Percentiles rank a stretch among this genome's conserved stretches.
Evolutionary conservation across 2,797 vertebrate species (phyloP).

Genomic region (Crypturellus tataupa): DNA sequence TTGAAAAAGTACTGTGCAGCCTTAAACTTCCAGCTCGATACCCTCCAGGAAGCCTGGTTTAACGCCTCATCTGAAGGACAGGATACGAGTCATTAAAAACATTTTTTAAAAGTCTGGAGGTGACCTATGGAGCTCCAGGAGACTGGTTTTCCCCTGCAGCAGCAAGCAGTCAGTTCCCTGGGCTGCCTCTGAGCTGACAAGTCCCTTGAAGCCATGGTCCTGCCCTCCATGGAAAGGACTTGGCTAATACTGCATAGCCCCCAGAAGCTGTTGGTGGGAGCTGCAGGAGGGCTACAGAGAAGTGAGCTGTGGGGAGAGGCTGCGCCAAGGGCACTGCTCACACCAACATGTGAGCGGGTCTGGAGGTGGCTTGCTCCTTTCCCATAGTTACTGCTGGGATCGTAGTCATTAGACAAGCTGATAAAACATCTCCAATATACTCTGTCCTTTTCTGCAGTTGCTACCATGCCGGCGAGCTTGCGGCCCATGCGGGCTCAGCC

Average conservation of each 20-base stretch:
- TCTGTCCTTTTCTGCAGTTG: background rate
- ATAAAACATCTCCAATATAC: background rate
- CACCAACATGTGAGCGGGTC: background rate
- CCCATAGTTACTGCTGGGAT: background rate
- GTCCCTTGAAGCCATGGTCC: background rate
- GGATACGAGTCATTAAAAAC: constrained; percentile 36
- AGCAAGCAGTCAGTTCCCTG: background rate
- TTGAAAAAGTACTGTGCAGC: constrained; percentile 12
- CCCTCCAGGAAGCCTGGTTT: constrained; percentile 44
- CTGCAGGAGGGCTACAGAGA: background rate
- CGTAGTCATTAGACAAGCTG: background rate
- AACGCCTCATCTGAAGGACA: constrained; percentile 39
- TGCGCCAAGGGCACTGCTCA: background rate
- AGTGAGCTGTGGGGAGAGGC: background rate
- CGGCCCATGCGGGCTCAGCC: background rate
- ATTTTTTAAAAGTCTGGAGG: constrained; percentile 40
- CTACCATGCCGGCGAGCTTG: background rate
- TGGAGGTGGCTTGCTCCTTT: background rate
- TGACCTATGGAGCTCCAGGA: constrained; percentile 39
- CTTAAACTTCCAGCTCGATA: constrained; percentile 23
- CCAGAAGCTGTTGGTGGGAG: background rate
- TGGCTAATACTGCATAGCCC: background rate
- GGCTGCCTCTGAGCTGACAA: background rate
- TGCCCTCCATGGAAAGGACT: background rate
- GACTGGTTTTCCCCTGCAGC: background rate